A percentile compares a stretch with the other conserved stretches of the same genome.
Conservation (phyloP, 64 coral and sea anemone species). For the Pachyseris speciosa region DNA sequence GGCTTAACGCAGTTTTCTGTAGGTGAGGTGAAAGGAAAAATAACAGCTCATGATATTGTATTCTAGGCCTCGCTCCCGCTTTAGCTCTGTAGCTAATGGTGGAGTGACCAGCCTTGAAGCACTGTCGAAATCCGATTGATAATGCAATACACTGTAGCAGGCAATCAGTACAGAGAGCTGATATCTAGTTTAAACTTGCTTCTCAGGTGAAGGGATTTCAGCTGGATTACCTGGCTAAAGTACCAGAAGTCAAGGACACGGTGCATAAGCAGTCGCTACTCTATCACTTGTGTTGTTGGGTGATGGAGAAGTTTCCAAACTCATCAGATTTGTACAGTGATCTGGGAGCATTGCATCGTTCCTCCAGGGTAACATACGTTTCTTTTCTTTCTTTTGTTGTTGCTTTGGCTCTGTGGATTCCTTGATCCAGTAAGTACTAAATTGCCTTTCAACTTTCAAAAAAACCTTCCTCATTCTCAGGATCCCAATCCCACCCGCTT, state of each 20-base stretch:
- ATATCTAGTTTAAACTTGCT: neutral
- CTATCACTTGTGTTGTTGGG: conserved; percentile 98
- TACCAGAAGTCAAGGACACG: conserved; percentile 98
- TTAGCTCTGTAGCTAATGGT: too few species aligned
- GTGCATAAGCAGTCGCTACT: conserved; percentile 97
- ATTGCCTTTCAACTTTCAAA: neutral
- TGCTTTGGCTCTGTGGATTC: too few species aligned
- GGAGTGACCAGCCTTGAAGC: too few species aligned
- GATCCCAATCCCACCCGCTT: too few species aligned
- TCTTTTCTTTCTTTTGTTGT: neutral
- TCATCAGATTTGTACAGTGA: conserved; percentile 96
- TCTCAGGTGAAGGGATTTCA: conserved; percentile 97
- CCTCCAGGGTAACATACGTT: conserved; percentile 70
- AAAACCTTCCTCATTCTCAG: too few species aligned
- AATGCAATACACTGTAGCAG: neutral
- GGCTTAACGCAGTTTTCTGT: too few species aligned
- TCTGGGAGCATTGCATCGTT: conserved; percentile 84
- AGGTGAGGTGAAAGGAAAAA: too few species aligned
- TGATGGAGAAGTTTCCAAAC: conserved; percentile 97
- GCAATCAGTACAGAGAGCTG: neutral
- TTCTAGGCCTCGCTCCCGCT: too few species aligned
- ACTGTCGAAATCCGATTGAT: neutral
- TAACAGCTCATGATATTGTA: too few species aligned
- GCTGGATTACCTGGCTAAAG: conserved; percentile 94
- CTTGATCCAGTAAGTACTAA: neutral